These are phyloP conservation scores for Lapara coniferarum DNA, from an alignment of 2,888 invertebrate genomes.

Conservation along the genomic window DNA sequence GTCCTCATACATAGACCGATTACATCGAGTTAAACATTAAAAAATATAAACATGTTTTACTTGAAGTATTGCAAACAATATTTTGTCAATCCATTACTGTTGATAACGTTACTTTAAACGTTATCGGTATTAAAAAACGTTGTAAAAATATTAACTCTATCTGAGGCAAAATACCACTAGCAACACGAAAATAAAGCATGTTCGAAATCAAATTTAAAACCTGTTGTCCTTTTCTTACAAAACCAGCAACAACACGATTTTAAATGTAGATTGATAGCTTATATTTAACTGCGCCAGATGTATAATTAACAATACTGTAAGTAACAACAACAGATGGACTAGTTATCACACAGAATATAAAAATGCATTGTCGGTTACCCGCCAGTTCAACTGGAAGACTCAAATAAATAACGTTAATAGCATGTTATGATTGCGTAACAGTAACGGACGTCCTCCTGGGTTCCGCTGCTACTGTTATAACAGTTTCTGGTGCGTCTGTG, in stretches of 20 bases:
- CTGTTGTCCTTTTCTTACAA: background rate
- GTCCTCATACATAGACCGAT: conserved; percentile 67
- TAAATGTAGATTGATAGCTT: background rate
- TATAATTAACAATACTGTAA: conserved; percentile 20
- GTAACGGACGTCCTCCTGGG: conserved; percentile 50
- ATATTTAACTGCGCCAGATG: background rate
- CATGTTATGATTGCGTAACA: conserved; percentile 45
- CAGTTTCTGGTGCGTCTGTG: conserved; percentile 37
- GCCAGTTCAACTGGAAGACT: conserved; percentile 51
- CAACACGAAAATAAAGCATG: background rate
- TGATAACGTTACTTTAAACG: conserved; percentile 7
- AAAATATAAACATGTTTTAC: conserved; percentile 29
- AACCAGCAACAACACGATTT: background rate
- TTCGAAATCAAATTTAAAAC: background rate
- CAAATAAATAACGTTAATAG: conserved; percentile 26
- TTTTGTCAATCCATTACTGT: background rate
- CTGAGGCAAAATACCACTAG: background rate
- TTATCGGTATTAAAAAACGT: background rate
- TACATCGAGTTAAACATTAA: conserved; percentile 40
- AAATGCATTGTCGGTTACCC: conserved; percentile 45
- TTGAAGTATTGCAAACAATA: background rate
- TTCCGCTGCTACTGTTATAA: conserved; percentile 52
- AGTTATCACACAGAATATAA: conserved; percentile 38
- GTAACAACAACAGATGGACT: conserved; percentile 40
- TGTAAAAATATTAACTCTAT: background rate